phyloP scores from a whole-genome alignment of 2,888 invertebrate genomes.

The Atherix ibis region DNA sequence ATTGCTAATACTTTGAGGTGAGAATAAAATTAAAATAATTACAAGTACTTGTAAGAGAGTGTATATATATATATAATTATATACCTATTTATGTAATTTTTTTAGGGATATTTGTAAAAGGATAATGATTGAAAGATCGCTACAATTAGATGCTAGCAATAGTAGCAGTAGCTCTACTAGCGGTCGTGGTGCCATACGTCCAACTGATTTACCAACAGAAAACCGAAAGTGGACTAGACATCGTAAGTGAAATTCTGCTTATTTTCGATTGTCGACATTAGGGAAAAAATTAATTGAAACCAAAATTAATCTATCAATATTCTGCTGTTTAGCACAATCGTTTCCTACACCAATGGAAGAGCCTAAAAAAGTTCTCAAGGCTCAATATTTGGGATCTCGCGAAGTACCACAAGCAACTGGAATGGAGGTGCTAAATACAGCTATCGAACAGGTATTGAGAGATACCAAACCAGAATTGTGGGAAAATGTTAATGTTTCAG shows the following conservation, averaged over 20 bases:
- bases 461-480: slow-evolving; percentile 56
- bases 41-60: background rate
- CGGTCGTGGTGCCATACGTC: slow-evolving; percentile 48
- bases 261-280: no score
- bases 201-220: slow-evolving; percentile 68
- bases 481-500: slow-evolving; percentile 76
- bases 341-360: slow-evolving; percentile 98
- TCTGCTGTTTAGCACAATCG: slow-evolving; percentile 64
- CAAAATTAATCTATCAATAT: slow-evolving; percentile 3
- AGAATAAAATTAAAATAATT: no score
- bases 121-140: slow-evolving; percentile 84
- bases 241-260: slow-evolving; percentile 29
- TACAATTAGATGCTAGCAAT: slow-evolving; percentile 37
- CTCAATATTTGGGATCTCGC: slow-evolving; percentile 77
- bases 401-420: slow-evolving; percentile 72
- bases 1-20: slow-evolving; percentile 75
- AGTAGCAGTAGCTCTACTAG: slow-evolving; percentile 38
- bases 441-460: slow-evolving; percentile 66
- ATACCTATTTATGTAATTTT: background rate
- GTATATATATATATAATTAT: background rate
- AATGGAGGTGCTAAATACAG: slow-evolving; percentile 84
- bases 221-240: slow-evolving; percentile 50
- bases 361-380: slow-evolving; percentile 84
- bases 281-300: no score
- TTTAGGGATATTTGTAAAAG: slow-evolving; percentile 82